Evolutionary conservation across 2,113 vertebrate species (phyloP).

Genomic region (Ovis canadensis): DNA sequence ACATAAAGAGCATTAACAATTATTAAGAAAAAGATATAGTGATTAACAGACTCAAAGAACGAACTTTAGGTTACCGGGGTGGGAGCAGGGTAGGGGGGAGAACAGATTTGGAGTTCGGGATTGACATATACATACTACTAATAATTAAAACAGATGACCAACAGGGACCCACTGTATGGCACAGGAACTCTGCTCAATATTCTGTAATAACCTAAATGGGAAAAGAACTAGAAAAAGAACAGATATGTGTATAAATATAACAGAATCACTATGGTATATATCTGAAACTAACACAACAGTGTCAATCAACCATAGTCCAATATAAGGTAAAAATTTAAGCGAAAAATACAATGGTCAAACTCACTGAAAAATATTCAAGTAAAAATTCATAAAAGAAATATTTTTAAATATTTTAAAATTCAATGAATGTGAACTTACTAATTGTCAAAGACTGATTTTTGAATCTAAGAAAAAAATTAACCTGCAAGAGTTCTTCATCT

Average conservation of each 20-base stretch:
- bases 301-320: background rate
- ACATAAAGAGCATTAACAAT: background rate
- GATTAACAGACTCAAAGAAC: background rate
- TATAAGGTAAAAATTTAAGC: background rate
- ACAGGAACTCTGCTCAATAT: background rate
- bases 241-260: background rate
- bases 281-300: background rate
- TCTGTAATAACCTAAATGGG: background rate
- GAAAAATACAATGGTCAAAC: conserved; percentile 22
- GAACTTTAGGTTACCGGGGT: background rate
- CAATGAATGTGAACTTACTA: background rate
- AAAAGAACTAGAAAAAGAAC: background rate
- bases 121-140: background rate
- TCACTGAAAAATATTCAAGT: background rate
- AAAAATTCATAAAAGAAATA: conserved; percentile 35
- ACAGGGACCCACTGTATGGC: background rate
- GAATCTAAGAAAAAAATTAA: background rate
- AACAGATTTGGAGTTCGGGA: background rate
- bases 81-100: too few relatives aligned
- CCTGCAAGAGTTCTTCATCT: background rate
- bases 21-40: conserved; percentile 20
- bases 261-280: background rate
- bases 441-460: conserved; percentile 3
- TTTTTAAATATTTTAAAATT: background rate
- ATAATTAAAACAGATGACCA: background rate